These are phyloP conservation scores for Trachymyrmex cornetzi DNA, from an alignment of 1,140 invertebrate genomes.

Conservation along the genomic window DNA sequence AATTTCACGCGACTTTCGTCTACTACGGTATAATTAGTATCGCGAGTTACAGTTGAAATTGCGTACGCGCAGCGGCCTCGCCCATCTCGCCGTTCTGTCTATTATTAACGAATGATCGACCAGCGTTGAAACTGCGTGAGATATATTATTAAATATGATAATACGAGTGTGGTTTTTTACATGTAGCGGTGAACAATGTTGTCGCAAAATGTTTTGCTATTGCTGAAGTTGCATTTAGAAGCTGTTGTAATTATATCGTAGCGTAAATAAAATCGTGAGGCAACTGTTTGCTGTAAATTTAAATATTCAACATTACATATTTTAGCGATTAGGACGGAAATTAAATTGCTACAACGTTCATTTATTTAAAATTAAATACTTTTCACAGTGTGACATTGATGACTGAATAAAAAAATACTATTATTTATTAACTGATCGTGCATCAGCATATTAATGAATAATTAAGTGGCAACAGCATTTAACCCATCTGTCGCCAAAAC, in stretches of 20 bases:
- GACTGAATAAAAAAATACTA: background rate
- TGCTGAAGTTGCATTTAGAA: background rate
- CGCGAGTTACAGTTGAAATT: conserved; percentile 42
- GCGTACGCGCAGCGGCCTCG: conserved; percentile 25
- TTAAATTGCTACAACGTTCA: background rate
- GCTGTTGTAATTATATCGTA: background rate
- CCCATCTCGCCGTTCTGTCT: conserved; percentile 38
- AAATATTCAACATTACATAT: background rate
- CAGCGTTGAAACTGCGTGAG: conserved; percentile 34
- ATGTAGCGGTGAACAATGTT: background rate
- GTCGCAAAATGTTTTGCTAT: background rate
- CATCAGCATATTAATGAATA: conserved; percentile 36
- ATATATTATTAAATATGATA: conserved; percentile 59
- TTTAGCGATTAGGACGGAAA: background rate
- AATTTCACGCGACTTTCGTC: conserved; percentile 43
- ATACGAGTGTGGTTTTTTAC: conserved; percentile 55
- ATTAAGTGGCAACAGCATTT: conserved; percentile 38
- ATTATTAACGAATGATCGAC: conserved; percentile 58
- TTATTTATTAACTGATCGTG: conserved; percentile 22
- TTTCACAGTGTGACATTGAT: background rate
- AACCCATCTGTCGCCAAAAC: conserved; percentile 18
- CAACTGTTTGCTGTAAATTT: background rate
- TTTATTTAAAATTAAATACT: conserved; percentile 11
- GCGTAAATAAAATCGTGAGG: background rate
- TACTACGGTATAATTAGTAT: conserved; percentile 29